Base-by-base conservation (phyloP, 1,140 invertebrate genomes). In the Drosophila gunungcola region DNA sequence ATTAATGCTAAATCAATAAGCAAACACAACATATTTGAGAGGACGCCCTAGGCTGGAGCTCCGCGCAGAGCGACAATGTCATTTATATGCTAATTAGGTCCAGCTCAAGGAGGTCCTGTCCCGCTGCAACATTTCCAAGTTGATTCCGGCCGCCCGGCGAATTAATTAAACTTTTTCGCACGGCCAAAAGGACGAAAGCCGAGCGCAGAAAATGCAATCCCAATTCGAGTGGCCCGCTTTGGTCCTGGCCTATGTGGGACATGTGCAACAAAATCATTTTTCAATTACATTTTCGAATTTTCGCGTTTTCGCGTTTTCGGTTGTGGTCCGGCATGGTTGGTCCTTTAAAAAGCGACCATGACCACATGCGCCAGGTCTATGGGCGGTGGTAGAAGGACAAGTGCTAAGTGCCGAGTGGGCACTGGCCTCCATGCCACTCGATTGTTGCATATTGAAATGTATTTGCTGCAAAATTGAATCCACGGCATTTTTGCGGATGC, bases 191-290 rank as follows among this genome's bases (percentile, higher is more conserved):
- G 27, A 54, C 61, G 53, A 64, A 64, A 75, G 57, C 52, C 69
- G 34, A 16, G 34, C 46, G 16, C 69, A 32, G 39, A 56, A 73
- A 70, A 69, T 69, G 67, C 64, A 69, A 69, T 55, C 63, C 64
- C 42, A 38, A 21, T 63, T 32, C 43, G 60, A 42, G 61, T 3
- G 13, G 16, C 11, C 12, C 51, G 38, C 49, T 27, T 63, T 56
- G 58, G 29, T 32, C 36, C 3, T 11, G 25, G 42, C 58, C 58
- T 46, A 53, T 48, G 36, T 46, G 52, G 46, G 78, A 80, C 81
- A 84, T 62, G 74, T 86, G 83, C 64, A 85, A 86, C 83, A 85
- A 86, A 85, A 85, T 85, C 82, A 85, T 85, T 85, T 85, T 85
- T 85, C 82, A 85, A 85, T 85, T 85, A 85, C 82, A 88, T 85